Percentiles rank a stretch among this genome's conserved stretches.
phyloP scores from a whole-genome alignment of 2,888 invertebrate genomes.

The Amiota mariae region DNA sequence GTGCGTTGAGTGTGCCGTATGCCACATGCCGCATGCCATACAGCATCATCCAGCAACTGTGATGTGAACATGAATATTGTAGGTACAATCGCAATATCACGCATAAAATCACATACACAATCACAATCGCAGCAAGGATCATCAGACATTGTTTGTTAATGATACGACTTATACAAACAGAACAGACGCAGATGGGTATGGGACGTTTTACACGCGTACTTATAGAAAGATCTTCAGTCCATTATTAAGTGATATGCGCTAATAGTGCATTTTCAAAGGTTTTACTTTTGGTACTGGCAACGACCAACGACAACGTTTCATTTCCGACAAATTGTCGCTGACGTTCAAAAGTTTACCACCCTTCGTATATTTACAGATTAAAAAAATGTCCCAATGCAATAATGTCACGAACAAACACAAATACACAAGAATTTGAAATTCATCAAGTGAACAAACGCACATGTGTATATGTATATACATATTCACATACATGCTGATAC shows the following conservation, averaged over 20 bases:
- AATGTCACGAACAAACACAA: neutral
- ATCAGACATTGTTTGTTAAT: conserved; percentile 23
- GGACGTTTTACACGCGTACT: conserved; percentile 5
- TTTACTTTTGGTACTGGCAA: neutral
- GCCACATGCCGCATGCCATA: neutral
- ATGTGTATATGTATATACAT: no score
- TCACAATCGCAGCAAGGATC: conserved; percentile 10
- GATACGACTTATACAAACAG: conserved; percentile 14
- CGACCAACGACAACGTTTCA: neutral
- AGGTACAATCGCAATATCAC: conserved; percentile 24
- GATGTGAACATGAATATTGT: conserved; percentile 22
- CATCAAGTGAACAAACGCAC: conserved; percentile 20
- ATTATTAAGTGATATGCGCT: conserved; percentile 25
- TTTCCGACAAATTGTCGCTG: conserved; percentile 12
- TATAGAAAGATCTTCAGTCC: conserved; percentile 22
- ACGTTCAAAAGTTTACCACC: conserved; percentile 1
- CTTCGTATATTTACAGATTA: conserved; percentile 19
- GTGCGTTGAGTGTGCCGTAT: neutral
- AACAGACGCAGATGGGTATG: neutral
- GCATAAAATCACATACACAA: conserved; percentile 28
- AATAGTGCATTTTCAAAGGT: conserved; percentile 25
- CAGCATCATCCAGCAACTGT: neutral
- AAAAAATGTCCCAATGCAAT: conserved; percentile 7
- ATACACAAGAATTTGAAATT: conserved; percentile 13
- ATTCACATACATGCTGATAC: neutral